phyloP scores from a whole-genome alignment of 1,140 invertebrate species.

The Streblospio benedicti region DNA sequence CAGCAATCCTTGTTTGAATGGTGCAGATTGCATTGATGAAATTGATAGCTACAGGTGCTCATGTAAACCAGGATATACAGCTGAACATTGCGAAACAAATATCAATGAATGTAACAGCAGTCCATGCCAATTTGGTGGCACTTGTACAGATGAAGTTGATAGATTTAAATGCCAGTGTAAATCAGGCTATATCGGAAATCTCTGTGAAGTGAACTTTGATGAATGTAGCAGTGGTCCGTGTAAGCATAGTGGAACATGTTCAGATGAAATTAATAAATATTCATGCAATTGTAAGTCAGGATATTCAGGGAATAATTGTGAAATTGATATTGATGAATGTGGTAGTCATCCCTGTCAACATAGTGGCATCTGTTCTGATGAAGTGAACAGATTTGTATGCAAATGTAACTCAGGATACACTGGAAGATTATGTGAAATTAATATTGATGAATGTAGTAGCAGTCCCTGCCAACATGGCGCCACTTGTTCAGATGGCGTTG shows the following conservation, averaged over 20 bases:
- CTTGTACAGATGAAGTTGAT: conserved; percentile 66
- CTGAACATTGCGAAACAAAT: conserved; percentile 17
- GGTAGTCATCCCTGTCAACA: conserved; percentile 14
- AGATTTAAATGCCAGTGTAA: conserved; percentile 50
- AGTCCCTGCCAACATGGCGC: conserved; percentile 27
- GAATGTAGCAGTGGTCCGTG: conserved; percentile 89
- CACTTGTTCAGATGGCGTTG: conserved; percentile 21
- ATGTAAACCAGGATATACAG: conserved; percentile 15
- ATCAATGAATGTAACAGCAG: conserved; percentile 50
- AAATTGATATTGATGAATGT: conserved; percentile 54
- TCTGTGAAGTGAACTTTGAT: conserved; percentile 67
- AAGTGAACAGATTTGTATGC: conserved; percentile 60
- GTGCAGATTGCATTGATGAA: background rate
- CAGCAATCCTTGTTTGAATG: background rate
- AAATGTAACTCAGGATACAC: conserved; percentile 9
- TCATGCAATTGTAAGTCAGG: conserved; percentile 60
- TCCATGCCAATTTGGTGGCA: conserved; percentile 23
- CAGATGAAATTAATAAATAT: conserved; percentile 52
- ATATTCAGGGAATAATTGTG: conserved; percentile 65
- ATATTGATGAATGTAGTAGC: conserved; percentile 24
- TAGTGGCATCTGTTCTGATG: conserved; percentile 14
- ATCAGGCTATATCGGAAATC: conserved; percentile 51
- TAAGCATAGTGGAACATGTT: conserved; percentile 81
- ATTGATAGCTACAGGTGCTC: conserved; percentile 13
- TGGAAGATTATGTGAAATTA: conserved; percentile 10